Base-by-base conservation (phyloP, 1,140 invertebrate species). In the Holotrichia oblita region DNA sequence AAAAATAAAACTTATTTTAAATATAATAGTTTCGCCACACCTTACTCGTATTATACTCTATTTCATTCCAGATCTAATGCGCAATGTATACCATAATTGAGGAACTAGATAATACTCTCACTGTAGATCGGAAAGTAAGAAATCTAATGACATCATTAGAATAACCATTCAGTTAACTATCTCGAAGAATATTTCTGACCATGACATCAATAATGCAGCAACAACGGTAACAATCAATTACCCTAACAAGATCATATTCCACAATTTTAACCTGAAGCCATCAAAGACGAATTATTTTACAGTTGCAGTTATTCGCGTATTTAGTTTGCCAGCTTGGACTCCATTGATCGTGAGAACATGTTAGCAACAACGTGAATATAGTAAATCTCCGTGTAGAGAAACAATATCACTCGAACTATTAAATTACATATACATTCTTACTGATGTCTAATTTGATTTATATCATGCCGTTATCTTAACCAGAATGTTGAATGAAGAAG, bases 231-330 rank as follows among this genome's bases (percentile, higher is more conserved):
- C 61, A 69, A 69, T 69, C 61, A 69, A 69, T 69, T 69, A 69
- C 22, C 61, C 7, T 69, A 69, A 69, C 61, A 69, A 69, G 61
- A 69, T 69, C 61, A 69, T 69, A 69, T 69, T 69, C 61, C 61
- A 34, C 22, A 69, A 69, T 34, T 69, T 69, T 27, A 69, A 69
- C 61, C 27, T 34, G 22, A 27, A 69, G 27, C 61, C 22, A 69
- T 69, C 61, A 69, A 7, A 69, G 22, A 27, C 61, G 61, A 69
- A 69, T 69, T 69, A 69, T 69, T 69, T 69, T 69, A 69, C 61
- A 69, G 61, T 69, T 69, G 61, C 61, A 69, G 27, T 69, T 34
- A 20, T 27, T 9, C 61, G 61, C 61, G 61, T 69, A 69, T 69
- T 69, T 69, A 22, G 22, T 27, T 34, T 34, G 61, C 61, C 61